These are phyloP conservation scores for Sphaerophoria taeniata DNA, from an alignment of 2,888 invertebrate genomes.

Conservation along the genomic window DNA sequence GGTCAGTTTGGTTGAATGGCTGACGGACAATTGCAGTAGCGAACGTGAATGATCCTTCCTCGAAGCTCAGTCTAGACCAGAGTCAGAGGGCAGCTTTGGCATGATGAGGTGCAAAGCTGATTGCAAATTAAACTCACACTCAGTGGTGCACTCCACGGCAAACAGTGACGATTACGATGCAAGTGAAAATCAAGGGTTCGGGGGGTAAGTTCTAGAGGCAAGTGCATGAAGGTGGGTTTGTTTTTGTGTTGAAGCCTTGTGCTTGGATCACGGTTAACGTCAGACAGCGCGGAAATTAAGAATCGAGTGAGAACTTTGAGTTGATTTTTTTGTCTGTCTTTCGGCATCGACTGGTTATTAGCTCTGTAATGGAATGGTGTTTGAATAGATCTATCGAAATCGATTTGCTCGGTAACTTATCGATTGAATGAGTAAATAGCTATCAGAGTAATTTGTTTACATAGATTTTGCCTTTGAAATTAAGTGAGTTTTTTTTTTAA, in stretches of 20 bases:
- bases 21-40: slow-evolving; percentile 69
- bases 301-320: slow-evolving; percentile 62
- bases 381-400: slow-evolving; percentile 55
- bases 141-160: slow-evolving; percentile 16
- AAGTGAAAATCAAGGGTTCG: slow-evolving; percentile 47
- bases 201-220: too few relatives aligned
- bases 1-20: slow-evolving; percentile 64
- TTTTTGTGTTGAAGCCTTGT: slow-evolving; percentile 6
- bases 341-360: slow-evolving; percentile 19
- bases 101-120: slow-evolving; percentile 51
- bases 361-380: slow-evolving; percentile 37
- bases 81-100: slow-evolving; percentile 41
- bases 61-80: slow-evolving; percentile 41
- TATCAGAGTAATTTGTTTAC: slow-evolving; percentile 29
- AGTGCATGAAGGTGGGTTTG: neutral
- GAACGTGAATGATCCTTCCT: slow-evolving; percentile 59
- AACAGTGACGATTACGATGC: slow-evolving; percentile 4
- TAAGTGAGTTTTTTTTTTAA: neutral
- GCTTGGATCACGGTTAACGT: slow-evolving; percentile 8
- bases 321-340: slow-evolving; percentile 12
- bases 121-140: slow-evolving; percentile 52
- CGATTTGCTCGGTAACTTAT: slow-evolving; percentile 43
- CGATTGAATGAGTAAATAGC: slow-evolving; percentile 43
- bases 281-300: slow-evolving; percentile 53
- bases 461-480: slow-evolving; percentile 9